Conservation (phyloP, 2,888 invertebrate species). For the Nebria salina region DNA sequence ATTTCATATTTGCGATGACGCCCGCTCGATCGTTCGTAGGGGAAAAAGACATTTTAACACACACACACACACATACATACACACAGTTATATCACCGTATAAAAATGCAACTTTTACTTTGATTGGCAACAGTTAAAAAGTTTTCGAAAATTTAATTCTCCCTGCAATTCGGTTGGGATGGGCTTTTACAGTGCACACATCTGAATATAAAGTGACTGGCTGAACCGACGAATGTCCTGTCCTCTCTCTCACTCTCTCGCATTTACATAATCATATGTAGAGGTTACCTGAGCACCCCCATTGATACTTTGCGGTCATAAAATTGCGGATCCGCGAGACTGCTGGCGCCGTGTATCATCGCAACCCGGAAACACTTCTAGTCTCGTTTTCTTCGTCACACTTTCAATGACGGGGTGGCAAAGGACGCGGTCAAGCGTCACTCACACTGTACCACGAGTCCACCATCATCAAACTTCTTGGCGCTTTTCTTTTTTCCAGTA, state of each 20-base stretch:
- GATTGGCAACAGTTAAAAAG: slow-evolving; percentile 58
- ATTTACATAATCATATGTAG: slow-evolving; percentile 58
- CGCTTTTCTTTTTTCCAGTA: slow-evolving; percentile 50
- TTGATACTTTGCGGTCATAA: slow-evolving; percentile 52
- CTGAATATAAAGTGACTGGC: slow-evolving; percentile 58
- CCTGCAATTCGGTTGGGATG: slow-evolving; percentile 47
- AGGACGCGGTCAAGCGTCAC: not conserved
- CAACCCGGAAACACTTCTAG: slow-evolving; percentile 49
- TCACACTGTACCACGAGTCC: no score
- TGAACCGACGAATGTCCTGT: slow-evolving; percentile 36
- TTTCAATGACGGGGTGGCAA: slow-evolving; percentile 2
- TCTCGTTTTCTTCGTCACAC: no score
- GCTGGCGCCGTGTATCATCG: slow-evolving; percentile 55
- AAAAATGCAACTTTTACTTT: slow-evolving; percentile 58
- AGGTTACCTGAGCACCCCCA: slow-evolving; percentile 52
- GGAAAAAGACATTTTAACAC: slow-evolving; percentile 52
- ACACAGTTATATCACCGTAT: slow-evolving; percentile 56
- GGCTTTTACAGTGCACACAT: slow-evolving; percentile 56
- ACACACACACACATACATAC: slow-evolving; percentile 53
- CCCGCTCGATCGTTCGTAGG: not conserved
- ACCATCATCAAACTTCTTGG: not conserved
- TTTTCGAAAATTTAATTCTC: slow-evolving; percentile 55
- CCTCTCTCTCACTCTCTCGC: slow-evolving; percentile 48
- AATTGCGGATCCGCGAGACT: slow-evolving; percentile 50
- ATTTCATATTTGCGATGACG: slow-evolving; percentile 52